Evolutionary conservation across 2,888 invertebrate genomes (phyloP).

Genomic region (Tipula confusa): DNA sequence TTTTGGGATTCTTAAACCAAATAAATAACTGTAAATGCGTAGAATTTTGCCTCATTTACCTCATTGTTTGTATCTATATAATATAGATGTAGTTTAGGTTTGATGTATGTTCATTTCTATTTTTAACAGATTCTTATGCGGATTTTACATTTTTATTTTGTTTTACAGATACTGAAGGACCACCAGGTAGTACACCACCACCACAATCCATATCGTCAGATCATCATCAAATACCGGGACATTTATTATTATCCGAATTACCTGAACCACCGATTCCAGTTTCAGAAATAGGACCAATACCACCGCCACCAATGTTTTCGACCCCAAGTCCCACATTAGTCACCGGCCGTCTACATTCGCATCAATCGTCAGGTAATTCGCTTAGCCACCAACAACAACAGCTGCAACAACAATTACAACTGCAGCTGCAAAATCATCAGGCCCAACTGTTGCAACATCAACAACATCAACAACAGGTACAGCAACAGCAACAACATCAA

Average conservation of each 20-base stretch:
- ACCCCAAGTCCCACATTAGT: constrained; percentile 72
- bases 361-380: constrained; percentile 21
- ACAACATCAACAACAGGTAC: constrained; percentile 43
- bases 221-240: constrained; percentile 48
- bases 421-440: constrained; percentile 32
- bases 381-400: constrained; percentile 37
- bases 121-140: neutral
- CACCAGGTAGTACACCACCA: constrained; percentile 49
- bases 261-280: constrained; percentile 89
- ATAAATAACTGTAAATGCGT: neutral
- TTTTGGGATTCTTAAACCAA: neutral
- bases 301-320: constrained; percentile 94
- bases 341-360: constrained; percentile 52
- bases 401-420: constrained; percentile 44
- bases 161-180: constrained; percentile 57
- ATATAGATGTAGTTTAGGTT: neutral
- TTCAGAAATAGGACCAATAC: constrained; percentile 89
- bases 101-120: neutral
- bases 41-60: neutral
- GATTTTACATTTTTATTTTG: constrained; percentile 30
- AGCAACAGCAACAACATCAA: constrained; percentile 30
- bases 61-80: neutral
- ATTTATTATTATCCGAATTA: constrained; percentile 75
- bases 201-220: constrained; percentile 41
- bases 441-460: constrained; percentile 39